Conservation (phyloP, 1,140 invertebrate genomes). For the Tribolium madens region DNA sequence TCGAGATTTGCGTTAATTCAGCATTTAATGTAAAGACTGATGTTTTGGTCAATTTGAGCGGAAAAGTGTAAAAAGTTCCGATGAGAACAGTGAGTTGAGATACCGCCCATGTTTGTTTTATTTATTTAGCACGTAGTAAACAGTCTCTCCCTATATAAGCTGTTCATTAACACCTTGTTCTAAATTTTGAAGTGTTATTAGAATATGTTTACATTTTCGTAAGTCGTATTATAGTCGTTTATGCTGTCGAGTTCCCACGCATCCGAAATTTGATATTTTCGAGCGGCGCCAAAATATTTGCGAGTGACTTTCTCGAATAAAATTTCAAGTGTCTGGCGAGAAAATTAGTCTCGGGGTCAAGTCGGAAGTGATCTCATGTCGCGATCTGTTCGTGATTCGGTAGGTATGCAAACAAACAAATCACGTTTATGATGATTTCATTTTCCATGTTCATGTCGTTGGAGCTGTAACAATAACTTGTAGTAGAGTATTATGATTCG, state of each 20-base stretch:
- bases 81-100: slow-evolving; percentile 37
- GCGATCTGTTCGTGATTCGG: slow-evolving; percentile 53
- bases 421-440: slow-evolving; percentile 59
- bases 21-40: too few relatives aligned
- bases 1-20: too few relatives aligned
- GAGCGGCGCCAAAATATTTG: slow-evolving; percentile 39
- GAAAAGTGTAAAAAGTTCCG: slow-evolving; percentile 27
- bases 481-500: slow-evolving; percentile 44
- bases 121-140: slow-evolving; percentile 44
- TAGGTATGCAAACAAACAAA: slow-evolving; percentile 51
- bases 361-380: slow-evolving; percentile 48
- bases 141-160: slow-evolving; percentile 41
- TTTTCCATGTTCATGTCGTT: slow-evolving; percentile 53
- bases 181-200: slow-evolving; percentile 46
- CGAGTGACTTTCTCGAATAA: slow-evolving; percentile 18
- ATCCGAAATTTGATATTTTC: slow-evolving; percentile 4
- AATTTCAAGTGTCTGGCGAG: slow-evolving; percentile 11
- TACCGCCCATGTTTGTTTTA: slow-evolving; percentile 42
- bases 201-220: slow-evolving; percentile 41
- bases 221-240: slow-evolving; percentile 40
- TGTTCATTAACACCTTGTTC: slow-evolving; percentile 45
- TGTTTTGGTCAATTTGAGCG: background rate
- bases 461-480: slow-evolving; percentile 52
- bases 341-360: slow-evolving; percentile 28
- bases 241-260: slow-evolving; percentile 26